phyloP scores from a whole-genome alignment of 2,888 invertebrate species.

The Exephanes ischioxanthus region DNA sequence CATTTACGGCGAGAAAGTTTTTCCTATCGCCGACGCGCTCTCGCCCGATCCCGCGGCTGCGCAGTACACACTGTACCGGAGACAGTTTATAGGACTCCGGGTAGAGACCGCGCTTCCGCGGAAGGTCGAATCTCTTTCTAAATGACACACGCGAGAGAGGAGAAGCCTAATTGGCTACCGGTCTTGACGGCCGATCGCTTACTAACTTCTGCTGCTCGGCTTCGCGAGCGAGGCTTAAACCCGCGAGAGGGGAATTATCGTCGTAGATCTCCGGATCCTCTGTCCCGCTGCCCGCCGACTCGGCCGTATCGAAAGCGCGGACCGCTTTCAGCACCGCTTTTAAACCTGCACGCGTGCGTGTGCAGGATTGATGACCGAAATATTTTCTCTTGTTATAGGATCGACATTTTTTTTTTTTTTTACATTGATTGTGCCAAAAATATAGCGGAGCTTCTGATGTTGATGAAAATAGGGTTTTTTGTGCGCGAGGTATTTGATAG shows the following conservation, averaged over 20 bases:
- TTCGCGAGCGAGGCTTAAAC: slow-evolving; percentile 14
- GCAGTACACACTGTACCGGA: not conserved
- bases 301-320: slow-evolving; percentile 27
- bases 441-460: not conserved
- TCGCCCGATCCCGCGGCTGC: slow-evolving; percentile 34
- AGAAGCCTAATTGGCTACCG: slow-evolving; percentile 69
- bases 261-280: slow-evolving; percentile 54
- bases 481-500: not conserved
- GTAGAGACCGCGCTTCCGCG: slow-evolving; percentile 60
- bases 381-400: not conserved
- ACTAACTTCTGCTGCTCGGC: slow-evolving; percentile 58
- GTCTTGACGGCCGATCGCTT: slow-evolving; percentile 69
- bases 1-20: slow-evolving; percentile 79
- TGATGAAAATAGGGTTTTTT: not conserved
- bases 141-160: slow-evolving; percentile 67
- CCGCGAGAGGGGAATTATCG: slow-evolving; percentile 56
- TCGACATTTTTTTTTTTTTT: not conserved
- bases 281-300: slow-evolving; percentile 38
- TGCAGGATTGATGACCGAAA: slow-evolving; percentile 3
- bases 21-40: slow-evolving; percentile 52
- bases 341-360: not conserved
- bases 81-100: slow-evolving; percentile 16
- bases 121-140: slow-evolving; percentile 67
- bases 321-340: slow-evolving; percentile 48
- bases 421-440: too few relatives aligned